A percentile compares a stretch with the other conserved stretches of the same genome.
Conservation (phyloP, 2,113 vertebrate species). For the Nesogale talazaci region DNA sequence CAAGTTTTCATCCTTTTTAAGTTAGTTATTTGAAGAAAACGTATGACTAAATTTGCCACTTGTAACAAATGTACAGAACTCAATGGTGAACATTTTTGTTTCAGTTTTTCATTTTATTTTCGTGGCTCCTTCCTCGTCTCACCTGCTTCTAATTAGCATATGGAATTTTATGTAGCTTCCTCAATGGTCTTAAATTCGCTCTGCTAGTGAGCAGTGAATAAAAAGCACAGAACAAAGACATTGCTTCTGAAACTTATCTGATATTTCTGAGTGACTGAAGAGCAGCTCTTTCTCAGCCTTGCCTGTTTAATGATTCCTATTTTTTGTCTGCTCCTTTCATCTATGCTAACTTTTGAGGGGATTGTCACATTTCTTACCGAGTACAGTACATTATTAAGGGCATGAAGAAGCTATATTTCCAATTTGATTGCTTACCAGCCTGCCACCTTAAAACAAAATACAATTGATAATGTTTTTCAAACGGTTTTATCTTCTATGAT, state of each 20-base stretch:
- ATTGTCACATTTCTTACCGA: constrained; percentile 31
- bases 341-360: constrained; percentile 40
- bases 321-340: constrained; percentile 37
- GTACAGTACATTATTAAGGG: neutral
- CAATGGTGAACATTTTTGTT: neutral
- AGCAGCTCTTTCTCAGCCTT: constrained; percentile 25
- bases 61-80: neutral
- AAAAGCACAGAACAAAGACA: constrained; percentile 13
- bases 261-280: constrained; percentile 1
- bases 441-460: constrained; percentile 27
- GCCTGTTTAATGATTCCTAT: neutral
- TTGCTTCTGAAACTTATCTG: constrained; percentile 13
- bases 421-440: constrained; percentile 7
- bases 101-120: neutral
- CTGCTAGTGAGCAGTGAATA: constrained; percentile 17
- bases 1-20: constrained; percentile 26
- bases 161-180: constrained; percentile 31
- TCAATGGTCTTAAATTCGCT: constrained; percentile 44
- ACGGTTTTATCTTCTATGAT: neutral
- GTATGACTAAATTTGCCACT: constrained; percentile 9
- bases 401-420: neutral
- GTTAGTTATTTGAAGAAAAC: constrained; percentile 5
- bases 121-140: neutral
- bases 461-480: constrained; percentile 17
- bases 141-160: constrained; percentile 28